Evolutionary conservation across 2,113 vertebrate species (phyloP).

Genomic region (Bos javanicus): DNA sequence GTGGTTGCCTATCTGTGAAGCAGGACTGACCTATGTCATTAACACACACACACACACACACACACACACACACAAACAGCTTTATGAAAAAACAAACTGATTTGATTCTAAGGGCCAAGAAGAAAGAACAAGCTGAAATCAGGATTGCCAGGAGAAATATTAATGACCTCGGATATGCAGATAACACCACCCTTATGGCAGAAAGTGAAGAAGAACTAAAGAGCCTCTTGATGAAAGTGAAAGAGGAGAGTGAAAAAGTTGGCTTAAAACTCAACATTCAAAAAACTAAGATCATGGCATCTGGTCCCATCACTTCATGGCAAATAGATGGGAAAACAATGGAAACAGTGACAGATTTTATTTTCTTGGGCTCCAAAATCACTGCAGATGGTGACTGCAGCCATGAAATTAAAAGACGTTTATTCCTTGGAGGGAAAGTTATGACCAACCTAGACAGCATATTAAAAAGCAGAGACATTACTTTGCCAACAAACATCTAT

Average conservation of each 20-base stretch:
- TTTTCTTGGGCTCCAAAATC: not conserved
- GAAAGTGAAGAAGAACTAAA: not conserved
- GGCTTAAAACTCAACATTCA: not conserved
- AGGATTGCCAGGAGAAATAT: not conserved
- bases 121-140: not conserved
- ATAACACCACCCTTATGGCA: not conserved
- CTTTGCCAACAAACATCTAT: not conserved
- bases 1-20: not conserved
- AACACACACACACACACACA: not conserved
- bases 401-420: not conserved
- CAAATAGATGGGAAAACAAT: not conserved
- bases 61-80: not conserved
- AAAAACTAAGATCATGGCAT: not conserved
- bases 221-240: not conserved
- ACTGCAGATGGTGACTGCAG: not conserved
- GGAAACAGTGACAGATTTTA: not conserved
- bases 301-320: not conserved
- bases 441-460: not conserved
- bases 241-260: not conserved
- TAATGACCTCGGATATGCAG: not conserved
- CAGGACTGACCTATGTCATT: not conserved
- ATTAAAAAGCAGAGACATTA: not conserved
- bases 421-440: not conserved
- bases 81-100: not conserved
- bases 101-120: not conserved